These are phyloP conservation scores for Melieria picta DNA, from an alignment of 2,888 invertebrate genomes.

Conservation along the genomic window DNA sequence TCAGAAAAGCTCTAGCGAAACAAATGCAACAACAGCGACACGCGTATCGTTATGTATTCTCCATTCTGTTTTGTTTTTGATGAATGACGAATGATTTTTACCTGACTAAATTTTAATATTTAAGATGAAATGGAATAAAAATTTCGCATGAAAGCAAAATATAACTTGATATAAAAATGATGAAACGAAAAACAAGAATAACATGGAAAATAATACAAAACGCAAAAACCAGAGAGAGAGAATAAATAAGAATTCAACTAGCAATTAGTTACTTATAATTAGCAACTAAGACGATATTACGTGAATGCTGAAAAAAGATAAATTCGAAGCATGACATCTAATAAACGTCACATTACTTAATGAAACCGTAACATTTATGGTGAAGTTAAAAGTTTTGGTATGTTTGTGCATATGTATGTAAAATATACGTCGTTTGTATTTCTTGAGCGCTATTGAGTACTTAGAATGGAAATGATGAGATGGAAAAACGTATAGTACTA, in stretches of 20 bases:
- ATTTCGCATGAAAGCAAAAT: background rate
- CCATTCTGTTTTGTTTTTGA: background rate
- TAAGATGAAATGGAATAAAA: slow-evolving; percentile 24
- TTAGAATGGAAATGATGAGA: too few species aligned
- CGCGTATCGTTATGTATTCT: slow-evolving; percentile 6
- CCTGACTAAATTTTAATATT: slow-evolving; percentile 32
- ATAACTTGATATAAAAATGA: slow-evolving; percentile 1
- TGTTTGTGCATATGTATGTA: too few species aligned
- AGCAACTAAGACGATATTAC: slow-evolving; percentile 25
- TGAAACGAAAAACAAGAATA: slow-evolving; percentile 19
- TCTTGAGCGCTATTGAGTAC: too few species aligned
- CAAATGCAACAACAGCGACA: background rate
- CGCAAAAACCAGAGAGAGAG: slow-evolving; percentile 36
- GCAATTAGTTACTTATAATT: slow-evolving; percentile 38
- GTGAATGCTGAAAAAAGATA: background rate
- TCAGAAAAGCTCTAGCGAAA: background rate
- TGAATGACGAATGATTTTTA: slow-evolving; percentile 26
- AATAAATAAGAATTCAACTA: slow-evolving; percentile 44
- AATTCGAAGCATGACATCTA: background rate
- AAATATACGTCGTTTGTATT: too few species aligned
- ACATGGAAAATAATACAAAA: background rate
- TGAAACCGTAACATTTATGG: background rate
- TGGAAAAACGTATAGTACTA: too few species aligned
- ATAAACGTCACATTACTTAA: background rate
- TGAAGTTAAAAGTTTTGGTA: too few species aligned